A percentile compares a stretch with the other conserved stretches of the same genome.
Evolutionary conservation across 2,888 invertebrate species (phyloP).

Genomic region (Biston stratarius): DNA sequence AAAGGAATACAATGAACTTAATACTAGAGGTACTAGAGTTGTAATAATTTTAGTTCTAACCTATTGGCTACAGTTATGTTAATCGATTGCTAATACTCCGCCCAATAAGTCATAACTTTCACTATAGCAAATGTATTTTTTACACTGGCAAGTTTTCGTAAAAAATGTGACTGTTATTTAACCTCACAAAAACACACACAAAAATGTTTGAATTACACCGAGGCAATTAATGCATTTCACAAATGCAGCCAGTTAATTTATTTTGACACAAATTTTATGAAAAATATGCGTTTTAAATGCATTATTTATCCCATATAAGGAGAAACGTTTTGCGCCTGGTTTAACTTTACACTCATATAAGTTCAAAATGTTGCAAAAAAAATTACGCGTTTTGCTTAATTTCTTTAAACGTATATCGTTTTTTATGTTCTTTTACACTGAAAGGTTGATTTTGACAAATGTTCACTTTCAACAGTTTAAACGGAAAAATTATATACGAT

Average conservation of each 20-base stretch:
- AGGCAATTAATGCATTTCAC: slow-evolving; percentile 30
- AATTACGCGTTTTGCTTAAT: slow-evolving; percentile 39
- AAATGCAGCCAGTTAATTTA: slow-evolving; percentile 36
- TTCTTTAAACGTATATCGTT: slow-evolving; percentile 14
- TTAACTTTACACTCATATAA: slow-evolving; percentile 36
- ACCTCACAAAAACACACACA: slow-evolving; percentile 16
- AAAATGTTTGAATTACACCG: slow-evolving; percentile 27
- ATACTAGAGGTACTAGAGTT: too few relatives aligned
- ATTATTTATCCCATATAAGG: slow-evolving; percentile 45
- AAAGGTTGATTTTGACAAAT: slow-evolving; percentile 32
- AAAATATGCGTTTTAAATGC: slow-evolving; percentile 41
- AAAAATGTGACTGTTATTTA: slow-evolving; percentile 19
- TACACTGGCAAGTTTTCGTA: slow-evolving; percentile 19
- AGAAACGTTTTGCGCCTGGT: slow-evolving; percentile 48
- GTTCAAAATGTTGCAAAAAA: slow-evolving; percentile 50
- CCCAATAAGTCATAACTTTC: slow-evolving; percentile 3
- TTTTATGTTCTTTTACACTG: slow-evolving; percentile 11
- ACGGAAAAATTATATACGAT: not conserved
- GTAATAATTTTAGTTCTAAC: too few relatives aligned
- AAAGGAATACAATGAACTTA: too few relatives aligned
- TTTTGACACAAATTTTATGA: slow-evolving; percentile 45
- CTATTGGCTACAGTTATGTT: not conserved
- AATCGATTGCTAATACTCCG: not conserved
- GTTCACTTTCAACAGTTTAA: slow-evolving; percentile 7
- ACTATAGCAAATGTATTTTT: slow-evolving; percentile 3